Percentiles rank a stretch among this genome's conserved stretches.
Conservation (phyloP, 2,797 vertebrate species). For the Periparus ater region DNA sequence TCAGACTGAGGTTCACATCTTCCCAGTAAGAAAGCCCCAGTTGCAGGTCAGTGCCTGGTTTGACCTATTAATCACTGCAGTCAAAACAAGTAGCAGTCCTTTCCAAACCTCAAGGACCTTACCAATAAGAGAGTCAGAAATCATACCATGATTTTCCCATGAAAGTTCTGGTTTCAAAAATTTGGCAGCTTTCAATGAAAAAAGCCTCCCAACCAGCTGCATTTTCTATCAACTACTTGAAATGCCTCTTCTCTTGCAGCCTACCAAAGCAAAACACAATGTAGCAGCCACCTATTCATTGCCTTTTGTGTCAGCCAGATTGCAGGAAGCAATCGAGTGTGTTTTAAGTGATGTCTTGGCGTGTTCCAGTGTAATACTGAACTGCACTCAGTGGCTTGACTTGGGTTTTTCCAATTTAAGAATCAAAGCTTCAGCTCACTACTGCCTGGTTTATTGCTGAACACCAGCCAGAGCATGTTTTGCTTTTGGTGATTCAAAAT, state of each 20-base stretch:
- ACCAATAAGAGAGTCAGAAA: not conserved
- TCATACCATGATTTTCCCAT: not conserved
- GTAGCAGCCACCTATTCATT: not conserved
- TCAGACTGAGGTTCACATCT: not conserved
- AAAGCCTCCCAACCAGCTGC: not conserved
- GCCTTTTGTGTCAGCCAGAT: conserved; percentile 26
- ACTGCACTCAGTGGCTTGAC: not conserved
- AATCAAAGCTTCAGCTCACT: not conserved
- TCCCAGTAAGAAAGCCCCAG: not conserved
- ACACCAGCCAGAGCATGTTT: not conserved
- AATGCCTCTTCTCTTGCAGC: not conserved
- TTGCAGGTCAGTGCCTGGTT: not conserved
- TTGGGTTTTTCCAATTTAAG: conserved; percentile 27
- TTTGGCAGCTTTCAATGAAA: conserved; percentile 8
- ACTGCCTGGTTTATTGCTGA: not conserved
- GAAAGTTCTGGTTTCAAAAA: not conserved
- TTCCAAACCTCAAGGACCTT: not conserved
- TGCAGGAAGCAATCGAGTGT: not conserved
- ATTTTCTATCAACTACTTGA: not conserved
- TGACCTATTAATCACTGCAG: not conserved
- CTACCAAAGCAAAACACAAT: not conserved
- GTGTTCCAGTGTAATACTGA: not conserved
- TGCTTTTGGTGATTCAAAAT: not conserved
- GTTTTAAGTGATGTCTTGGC: not conserved
- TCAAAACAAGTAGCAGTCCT: not conserved